These are phyloP conservation scores for Diarsia rubi DNA, from an alignment of 2,888 invertebrate genomes.

Conservation along the genomic window DNA sequence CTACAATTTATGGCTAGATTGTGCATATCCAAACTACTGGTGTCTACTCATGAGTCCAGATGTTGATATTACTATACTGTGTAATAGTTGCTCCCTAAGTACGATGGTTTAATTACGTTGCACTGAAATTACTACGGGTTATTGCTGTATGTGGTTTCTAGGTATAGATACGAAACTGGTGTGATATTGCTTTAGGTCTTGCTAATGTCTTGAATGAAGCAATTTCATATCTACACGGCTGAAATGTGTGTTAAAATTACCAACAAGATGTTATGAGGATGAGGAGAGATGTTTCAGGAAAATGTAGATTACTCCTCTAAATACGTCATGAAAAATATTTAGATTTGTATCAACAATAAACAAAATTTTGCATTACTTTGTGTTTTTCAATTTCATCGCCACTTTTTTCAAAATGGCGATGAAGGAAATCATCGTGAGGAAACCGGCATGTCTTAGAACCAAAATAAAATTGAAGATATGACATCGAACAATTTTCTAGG, in stretches of 20 bases:
- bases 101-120: slow-evolving; percentile 50
- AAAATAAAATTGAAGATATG: no score
- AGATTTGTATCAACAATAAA: slow-evolving; percentile 12
- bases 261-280: not conserved
- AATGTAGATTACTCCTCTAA: not conserved
- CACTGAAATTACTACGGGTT: slow-evolving; percentile 39
- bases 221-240: not conserved
- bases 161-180: slow-evolving; percentile 20
- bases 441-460: no score
- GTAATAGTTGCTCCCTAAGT: slow-evolving; percentile 2
- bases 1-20: slow-evolving; percentile 61
- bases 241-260: not conserved
- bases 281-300: not conserved
- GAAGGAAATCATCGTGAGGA: no score
- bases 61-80: slow-evolving; percentile 51
- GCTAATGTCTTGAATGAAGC: slow-evolving; percentile 1
- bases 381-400: no score
- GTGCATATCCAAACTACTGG: slow-evolving; percentile 51
- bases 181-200: slow-evolving; percentile 23
- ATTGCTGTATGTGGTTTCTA: slow-evolving; percentile 36
- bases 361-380: no score
- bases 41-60: slow-evolving; percentile 55
- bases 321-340: not conserved
- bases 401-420: no score
- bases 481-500: no score